A percentile compares a stretch with the other conserved stretches of the same genome.
Conservation (phyloP, 2,113 vertebrate genomes). For the Nibea coibor region DNA sequence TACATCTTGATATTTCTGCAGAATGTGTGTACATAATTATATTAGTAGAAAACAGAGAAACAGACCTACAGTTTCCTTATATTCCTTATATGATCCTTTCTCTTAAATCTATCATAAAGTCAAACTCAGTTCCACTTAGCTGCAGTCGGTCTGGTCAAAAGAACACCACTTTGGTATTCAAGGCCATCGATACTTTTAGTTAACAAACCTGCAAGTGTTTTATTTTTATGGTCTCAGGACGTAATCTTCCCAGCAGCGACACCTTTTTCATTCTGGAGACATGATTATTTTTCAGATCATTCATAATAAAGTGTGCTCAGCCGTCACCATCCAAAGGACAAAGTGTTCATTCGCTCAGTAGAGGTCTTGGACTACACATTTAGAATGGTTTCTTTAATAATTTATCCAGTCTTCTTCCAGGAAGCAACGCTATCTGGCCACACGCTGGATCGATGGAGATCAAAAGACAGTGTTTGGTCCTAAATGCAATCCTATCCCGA, state of each 20-base stretch:
- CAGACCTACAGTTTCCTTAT: neutral
- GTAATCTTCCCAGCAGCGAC: neutral
- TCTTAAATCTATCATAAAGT: neutral
- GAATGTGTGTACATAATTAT: neutral
- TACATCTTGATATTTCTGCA: neutral
- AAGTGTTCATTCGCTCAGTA: conserved; percentile 58
- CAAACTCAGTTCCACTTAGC: neutral
- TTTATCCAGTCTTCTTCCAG: conserved; percentile 74
- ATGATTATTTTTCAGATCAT: conserved; percentile 14
- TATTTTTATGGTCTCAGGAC: neutral
- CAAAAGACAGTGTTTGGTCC: conserved; percentile 77
- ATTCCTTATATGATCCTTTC: neutral
- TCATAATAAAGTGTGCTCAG: conserved; percentile 12
- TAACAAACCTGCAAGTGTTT: conserved; percentile 9
- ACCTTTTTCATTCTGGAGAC: conserved; percentile 20
- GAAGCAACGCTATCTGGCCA: conserved; percentile 68
- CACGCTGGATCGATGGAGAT: conserved; percentile 80
- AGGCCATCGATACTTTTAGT: neutral
- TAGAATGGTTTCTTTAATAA: conserved; percentile 78
- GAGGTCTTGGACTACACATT: conserved; percentile 64
- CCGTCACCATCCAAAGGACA: conserved; percentile 40
- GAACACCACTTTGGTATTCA: neutral
- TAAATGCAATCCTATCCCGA: conserved; percentile 71
- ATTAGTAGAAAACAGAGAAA: neutral
- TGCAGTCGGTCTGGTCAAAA: neutral